Base-by-base conservation (phyloP, 2,888 invertebrate genomes). In the Nymphalis urticae region DNA sequence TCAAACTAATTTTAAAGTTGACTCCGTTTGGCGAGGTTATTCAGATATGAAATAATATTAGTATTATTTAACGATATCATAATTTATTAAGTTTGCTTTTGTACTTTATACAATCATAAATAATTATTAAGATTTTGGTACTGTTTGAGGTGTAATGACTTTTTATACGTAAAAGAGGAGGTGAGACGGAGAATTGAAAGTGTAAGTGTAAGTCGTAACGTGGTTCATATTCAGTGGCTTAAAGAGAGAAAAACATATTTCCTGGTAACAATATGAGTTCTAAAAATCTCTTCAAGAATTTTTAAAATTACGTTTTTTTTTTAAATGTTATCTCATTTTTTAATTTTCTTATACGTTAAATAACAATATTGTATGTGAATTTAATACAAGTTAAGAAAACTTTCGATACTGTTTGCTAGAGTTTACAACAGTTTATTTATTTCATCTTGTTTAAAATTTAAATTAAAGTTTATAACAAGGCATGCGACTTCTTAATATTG, bases 391-490 rank as follows among this genome's bases (percentile, higher is more conserved):
- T 59, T 75, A 72, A 76, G 71, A 75, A 70, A 76, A 78, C 74
- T 73, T 75, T 75, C 73, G 48, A 62, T 68, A 65, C 64, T 68
- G 71, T 73, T 77, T 79, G 78, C 79, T 78, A 75, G 76, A 71
- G 62, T 63, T 54, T 62, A 68, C 63, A 63, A 61, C 76, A 77
- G 79, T 83, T 85, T 85, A 82, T 83, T 73, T 75, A 81, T 81
- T 84, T 80, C 75, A 83, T 82, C 80, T 80, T 75, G 73, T 78
- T 76, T 69, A 73, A 82, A 82, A 82, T 83, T 85, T 80, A 80
- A 79, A 82, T 83, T 80, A 82, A 81, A 88, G 80, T 87, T 89
- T 78, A 81, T 83, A 87, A 86, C 85, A 85, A 88, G 83, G 77
- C 80, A 79, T 72, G 75, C 75, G 73, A 82, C 81, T 83, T 82